Evolutionary conservation across 2,113 vertebrate genomes (phyloP), one percentile per base, ranked within the genome.

Genomic region (Paracanthobrama guichenoti): DNA sequence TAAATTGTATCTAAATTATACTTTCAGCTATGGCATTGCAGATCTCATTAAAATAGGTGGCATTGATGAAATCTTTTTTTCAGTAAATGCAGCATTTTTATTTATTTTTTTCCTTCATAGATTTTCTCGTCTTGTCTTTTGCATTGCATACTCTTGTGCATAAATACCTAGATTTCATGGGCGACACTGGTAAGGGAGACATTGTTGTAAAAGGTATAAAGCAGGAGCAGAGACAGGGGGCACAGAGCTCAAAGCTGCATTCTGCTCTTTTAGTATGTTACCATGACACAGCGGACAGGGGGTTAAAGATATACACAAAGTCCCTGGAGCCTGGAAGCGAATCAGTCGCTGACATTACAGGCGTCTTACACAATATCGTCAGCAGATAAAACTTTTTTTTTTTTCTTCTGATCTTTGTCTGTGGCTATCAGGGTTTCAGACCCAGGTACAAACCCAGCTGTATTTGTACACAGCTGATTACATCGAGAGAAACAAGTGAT

Each of bases 301-400:
- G 59, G 57, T 48, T 79, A 79, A 79, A 79, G 39, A 46, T 79
- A 79, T 66, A 64, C 57, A 79, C 77, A 12, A 64, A 24, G 26
- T 67, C 60, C 18, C 62, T 66, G 1, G 42, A 53, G 44, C 20
- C 60, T 67, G 60, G 24, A 50, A 80, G 14, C 31, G 26, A 67
- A 80, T 50, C 62, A 50, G 44, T 50, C n/a, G 3, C 76, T 80
- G n/a, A 67, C 42, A 50, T 80, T 66, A 80, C 42, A 50, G 60
- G 44, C 57, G 2, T 46, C 77, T 31, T 22, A 50, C 44, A 46
- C 14, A 18, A 62, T 39, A 62, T 62, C 1, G 39, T 42, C 57
- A 79, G 77, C 39, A 46, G 53, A 77, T 59, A 77, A 77, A 31
- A 35, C 12, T 31, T 18, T 31, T 35, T 44, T 46, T 20, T 10